Conservation (phyloP, 2,888 invertebrate species). For the Platycheirus albimanus region DNA sequence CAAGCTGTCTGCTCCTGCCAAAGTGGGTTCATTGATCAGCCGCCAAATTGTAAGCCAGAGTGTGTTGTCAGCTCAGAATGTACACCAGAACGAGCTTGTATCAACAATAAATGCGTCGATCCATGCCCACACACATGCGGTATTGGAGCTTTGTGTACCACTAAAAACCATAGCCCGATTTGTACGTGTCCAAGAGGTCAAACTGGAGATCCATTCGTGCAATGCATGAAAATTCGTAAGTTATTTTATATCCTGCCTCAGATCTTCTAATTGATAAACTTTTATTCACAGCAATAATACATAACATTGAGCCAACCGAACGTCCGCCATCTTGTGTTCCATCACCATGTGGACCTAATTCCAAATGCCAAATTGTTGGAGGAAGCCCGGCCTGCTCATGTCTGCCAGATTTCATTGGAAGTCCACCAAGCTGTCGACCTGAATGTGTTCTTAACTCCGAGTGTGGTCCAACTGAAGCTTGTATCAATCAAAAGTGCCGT, state of each 20-base stretch:
- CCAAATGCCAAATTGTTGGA: conserved; percentile 89
- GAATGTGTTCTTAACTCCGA: conserved; percentile 92
- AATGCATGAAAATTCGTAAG: conserved; percentile 89
- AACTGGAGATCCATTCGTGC: conserved; percentile 93
- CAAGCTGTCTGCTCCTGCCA: conserved; percentile 94
- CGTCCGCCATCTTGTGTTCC: conserved; percentile 90
- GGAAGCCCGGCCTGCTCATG: conserved; percentile 91
- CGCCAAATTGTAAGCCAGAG: conserved; percentile 92
- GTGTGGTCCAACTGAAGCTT: conserved; percentile 89
- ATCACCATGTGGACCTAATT: conserved; percentile 93
- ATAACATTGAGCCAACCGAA: conserved; percentile 83
- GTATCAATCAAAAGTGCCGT: conserved; percentile 90
- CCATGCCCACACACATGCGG: conserved; percentile 95
- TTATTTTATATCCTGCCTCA: conserved; percentile 72
- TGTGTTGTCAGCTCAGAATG: conserved; percentile 95
- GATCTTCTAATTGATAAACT: too few relatives aligned
- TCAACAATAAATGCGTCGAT: conserved; percentile 93
- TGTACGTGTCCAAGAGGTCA: conserved; percentile 93
- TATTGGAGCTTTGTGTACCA: conserved; percentile 91
- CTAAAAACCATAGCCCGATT: conserved; percentile 93
- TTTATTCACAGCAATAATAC: conserved; percentile 75
- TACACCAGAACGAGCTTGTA: conserved; percentile 90
- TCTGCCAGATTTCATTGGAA: conserved; percentile 89
- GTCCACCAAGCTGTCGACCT: conserved; percentile 90
- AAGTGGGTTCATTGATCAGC: conserved; percentile 90